Percentiles rank a stretch among this genome's conserved stretches.
phyloP scores from a whole-genome alignment of 1,140 invertebrate species.

The Rhyzopertha dominica region DNA sequence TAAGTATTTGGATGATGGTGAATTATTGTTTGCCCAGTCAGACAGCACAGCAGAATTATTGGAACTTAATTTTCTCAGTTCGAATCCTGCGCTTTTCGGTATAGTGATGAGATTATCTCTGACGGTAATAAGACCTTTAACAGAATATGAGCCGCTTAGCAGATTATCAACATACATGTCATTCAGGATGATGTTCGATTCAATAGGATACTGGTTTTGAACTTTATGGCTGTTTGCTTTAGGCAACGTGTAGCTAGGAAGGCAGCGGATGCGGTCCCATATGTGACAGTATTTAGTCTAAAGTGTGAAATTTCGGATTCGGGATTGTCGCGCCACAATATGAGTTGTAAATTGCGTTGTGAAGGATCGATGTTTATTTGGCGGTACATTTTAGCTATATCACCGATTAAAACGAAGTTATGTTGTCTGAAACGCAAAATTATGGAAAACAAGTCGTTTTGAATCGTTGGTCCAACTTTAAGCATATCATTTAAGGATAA shows the following conservation, averaged over 20 bases:
- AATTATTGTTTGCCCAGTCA: too few species aligned
- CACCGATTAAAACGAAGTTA: slow-evolving; percentile 4
- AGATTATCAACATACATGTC: slow-evolving; percentile 37
- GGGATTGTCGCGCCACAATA: slow-evolving; percentile 39
- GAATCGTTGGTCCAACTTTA: slow-evolving; percentile 37
- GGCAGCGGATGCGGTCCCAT: slow-evolving; percentile 27
- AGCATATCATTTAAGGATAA: slow-evolving; percentile 24
- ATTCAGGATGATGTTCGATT: slow-evolving; percentile 9
- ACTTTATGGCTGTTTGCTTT: slow-evolving; percentile 24
- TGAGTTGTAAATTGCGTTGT: slow-evolving; percentile 37
- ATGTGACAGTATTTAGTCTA: slow-evolving; percentile 32
- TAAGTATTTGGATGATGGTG: too few species aligned
- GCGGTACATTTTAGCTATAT: slow-evolving; percentile 25
- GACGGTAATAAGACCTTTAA: too few species aligned
- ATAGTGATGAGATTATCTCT: slow-evolving; percentile 39
- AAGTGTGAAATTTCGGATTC: slow-evolving; percentile 28
- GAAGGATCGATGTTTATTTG: slow-evolving; percentile 15
- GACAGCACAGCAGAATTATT: too few species aligned
- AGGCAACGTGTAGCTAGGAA: slow-evolving; percentile 28
- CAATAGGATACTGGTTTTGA: slow-evolving; percentile 21
- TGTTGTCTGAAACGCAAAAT: slow-evolving; percentile 20
- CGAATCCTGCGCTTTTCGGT: too few species aligned
- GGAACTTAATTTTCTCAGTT: too few species aligned
- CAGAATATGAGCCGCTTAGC: slow-evolving; percentile 18
- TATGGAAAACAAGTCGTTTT: too few species aligned